phyloP scores from a whole-genome alignment of 2,888 invertebrate species.

The Odontothrips loti region DNA sequence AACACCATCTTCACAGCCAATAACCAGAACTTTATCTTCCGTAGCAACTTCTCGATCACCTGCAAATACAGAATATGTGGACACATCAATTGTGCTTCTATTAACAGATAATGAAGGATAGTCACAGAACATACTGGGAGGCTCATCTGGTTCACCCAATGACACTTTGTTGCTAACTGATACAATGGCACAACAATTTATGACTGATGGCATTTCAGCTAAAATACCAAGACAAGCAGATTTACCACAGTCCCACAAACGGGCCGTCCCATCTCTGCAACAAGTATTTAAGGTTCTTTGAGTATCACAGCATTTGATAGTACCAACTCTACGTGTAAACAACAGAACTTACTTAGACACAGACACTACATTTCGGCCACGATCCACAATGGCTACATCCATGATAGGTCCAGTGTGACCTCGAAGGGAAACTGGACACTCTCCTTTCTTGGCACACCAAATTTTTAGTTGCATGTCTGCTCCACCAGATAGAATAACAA shows the following conservation, averaged over 20 bases:
- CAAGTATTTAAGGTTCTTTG: background rate
- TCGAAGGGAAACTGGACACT: constrained; percentile 60
- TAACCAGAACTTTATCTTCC: constrained; percentile 56
- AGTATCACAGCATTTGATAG: background rate
- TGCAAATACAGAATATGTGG: constrained; percentile 33
- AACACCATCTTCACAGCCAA: constrained; percentile 59
- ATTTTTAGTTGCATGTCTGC: constrained; percentile 65
- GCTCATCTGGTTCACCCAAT: constrained; percentile 42
- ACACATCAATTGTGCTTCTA: background rate
- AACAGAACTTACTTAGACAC: constrained; percentile 55
- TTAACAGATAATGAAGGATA: background rate
- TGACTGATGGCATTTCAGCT: constrained; percentile 51
- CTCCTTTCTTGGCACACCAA: constrained; percentile 66
- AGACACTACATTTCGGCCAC: constrained; percentile 65
- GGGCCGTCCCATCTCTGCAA: constrained; percentile 61
- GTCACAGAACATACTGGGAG: constrained; percentile 42
- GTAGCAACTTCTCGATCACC: constrained; percentile 56
- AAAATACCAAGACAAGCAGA: constrained; percentile 55
- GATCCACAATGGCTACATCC: constrained; percentile 61
- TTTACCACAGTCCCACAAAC: constrained; percentile 66
- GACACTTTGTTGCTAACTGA: constrained; percentile 40
- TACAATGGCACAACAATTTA: constrained; percentile 57
- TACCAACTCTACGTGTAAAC: background rate
- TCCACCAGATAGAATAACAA: constrained; percentile 62
- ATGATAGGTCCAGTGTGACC: constrained; percentile 63